Evolutionary conservation across 2,113 vertebrate genomes (phyloP).

Genomic region (Propithecus coquereli): DNA sequence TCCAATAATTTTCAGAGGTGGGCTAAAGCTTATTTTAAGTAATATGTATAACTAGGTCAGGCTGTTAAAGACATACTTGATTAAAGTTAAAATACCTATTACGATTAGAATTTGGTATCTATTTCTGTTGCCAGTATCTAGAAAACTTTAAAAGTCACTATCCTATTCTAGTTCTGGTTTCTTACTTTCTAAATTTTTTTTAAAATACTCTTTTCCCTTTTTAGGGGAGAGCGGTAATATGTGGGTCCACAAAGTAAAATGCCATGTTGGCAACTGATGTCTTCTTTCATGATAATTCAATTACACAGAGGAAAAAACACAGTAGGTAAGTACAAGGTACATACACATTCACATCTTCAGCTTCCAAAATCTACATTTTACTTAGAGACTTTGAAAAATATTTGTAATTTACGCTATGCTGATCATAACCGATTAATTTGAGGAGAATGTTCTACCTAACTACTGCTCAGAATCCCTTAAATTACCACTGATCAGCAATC

Average conservation of each 20-base stretch:
- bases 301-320: not conserved
- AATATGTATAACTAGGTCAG: not conserved
- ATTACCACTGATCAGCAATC: conserved; percentile 60
- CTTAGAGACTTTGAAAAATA: not conserved
- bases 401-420: conserved; percentile 9
- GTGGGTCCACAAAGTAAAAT: not conserved
- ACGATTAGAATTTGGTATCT: not conserved
- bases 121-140: not conserved
- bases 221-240: not conserved
- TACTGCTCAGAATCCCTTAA: conserved; percentile 65
- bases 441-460: conserved; percentile 63
- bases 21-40: not conserved
- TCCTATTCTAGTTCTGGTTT: not conserved
- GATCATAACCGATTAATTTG: conserved; percentile 51
- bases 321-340: not conserved
- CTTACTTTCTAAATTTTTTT: not conserved
- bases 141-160: not conserved
- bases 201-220: not conserved
- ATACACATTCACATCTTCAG: not conserved
- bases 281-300: not conserved
- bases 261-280: not conserved
- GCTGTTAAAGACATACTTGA: not conserved
- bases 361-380: conserved; percentile 41
- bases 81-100: not conserved
- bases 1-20: not conserved